Base-by-base conservation (phyloP, 2,888 invertebrate genomes). In the Cephus sareptanus region DNA sequence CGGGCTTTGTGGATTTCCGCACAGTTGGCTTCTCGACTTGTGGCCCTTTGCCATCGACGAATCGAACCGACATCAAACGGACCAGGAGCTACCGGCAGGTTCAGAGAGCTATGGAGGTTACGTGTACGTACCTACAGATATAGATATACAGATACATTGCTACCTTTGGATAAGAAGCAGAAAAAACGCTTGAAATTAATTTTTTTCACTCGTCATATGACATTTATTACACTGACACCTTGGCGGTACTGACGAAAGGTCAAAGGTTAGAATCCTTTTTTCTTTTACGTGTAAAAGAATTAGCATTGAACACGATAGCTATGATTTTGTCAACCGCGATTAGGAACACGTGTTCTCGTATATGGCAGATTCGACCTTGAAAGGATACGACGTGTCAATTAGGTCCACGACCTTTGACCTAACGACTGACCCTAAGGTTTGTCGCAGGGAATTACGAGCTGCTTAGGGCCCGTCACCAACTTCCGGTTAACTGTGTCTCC, bases 11-110 rank as follows among this genome's bases (percentile, higher is more conserved):
- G 77, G 77, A 71, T 77, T 77, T 77, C 77, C 77, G 77, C 77
- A 34, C 77, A 77, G 77, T 77, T 77, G 77, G 77, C 77, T 77
- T 70, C 75, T 71, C 75, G 77, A 77, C 77, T 77, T 77, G 75
- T 77, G 77, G 77, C 77, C 77, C 77, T 77, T 75, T 71, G 37
- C 75, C 71, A 37, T 75, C 75, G 70, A 69, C 69, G 77, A 69
- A 77, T 77, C 77, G 77, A 77, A 77, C 77, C 77, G 74, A 77
- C 77, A 77, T 77, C 77, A 77, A 77, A 77, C 77, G 77, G 40
- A 71, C 34, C 74, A 75, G 75, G 69, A 75, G 56, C 75, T 71
- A 77, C 75, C 70, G 4, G 37, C 1, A 56, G 56, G 56, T 15
- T 56, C 9, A 9, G 15, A 9, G 23, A 56, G 23, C 56, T 23